A percentile compares a stretch with the other conserved stretches of the same genome.
These are phyloP conservation scores for Aphis gossypii DNA, from an alignment of 1,140 invertebrate species.

Conservation along the genomic window DNA sequence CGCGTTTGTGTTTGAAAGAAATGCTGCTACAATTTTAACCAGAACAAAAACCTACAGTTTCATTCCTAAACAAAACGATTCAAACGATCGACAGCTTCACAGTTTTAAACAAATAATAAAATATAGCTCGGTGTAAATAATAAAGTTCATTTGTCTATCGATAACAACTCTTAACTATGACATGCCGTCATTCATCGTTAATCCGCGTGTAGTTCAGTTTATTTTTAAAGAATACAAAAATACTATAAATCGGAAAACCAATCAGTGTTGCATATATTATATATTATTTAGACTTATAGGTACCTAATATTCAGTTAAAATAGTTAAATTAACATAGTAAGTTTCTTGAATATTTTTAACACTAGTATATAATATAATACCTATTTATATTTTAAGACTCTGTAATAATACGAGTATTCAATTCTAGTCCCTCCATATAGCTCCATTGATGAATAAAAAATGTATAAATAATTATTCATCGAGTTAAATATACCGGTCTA, in stretches of 20 bases:
- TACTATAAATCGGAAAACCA: not conserved
- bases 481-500: constrained; percentile 25
- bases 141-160: not conserved
- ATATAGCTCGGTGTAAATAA: not conserved
- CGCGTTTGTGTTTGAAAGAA: not conserved
- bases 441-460: not conserved
- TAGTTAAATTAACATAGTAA: not conserved
- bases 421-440: not conserved
- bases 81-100: not conserved
- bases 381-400: not conserved
- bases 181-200: not conserved
- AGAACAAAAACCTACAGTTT: not conserved
- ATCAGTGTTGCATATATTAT: not conserved
- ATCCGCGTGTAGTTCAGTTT: not conserved
- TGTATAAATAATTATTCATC: constrained; percentile 34
- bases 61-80: not conserved
- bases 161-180: not conserved
- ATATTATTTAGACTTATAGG: not conserved
- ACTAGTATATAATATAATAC: not conserved
- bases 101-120: not conserved
- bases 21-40: not conserved
- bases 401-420: not conserved
- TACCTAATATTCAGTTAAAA: not conserved
- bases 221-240: not conserved
- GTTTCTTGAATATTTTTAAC: not conserved